A percentile compares a stretch with the other conserved stretches of the same genome.
Conservation (phyloP, 2,888 invertebrate genomes). For the Isoperla grammatica region DNA sequence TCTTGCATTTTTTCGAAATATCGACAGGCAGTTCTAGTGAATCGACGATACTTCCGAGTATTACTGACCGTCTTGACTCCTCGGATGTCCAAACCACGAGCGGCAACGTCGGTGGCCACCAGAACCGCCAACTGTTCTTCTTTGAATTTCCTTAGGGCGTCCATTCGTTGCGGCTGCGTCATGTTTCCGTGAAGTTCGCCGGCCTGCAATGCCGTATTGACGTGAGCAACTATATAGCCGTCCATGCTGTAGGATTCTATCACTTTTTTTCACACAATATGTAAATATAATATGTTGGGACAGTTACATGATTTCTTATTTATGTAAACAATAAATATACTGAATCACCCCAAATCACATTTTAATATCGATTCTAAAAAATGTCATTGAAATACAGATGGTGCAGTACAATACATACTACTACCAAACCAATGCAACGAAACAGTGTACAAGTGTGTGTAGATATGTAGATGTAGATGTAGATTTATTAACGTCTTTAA, state of each 20-base stretch:
- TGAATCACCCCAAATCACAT: too few species aligned
- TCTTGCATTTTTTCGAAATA: too few species aligned
- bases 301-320: too few species aligned
- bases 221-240: neutral
- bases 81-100: constrained; percentile 92
- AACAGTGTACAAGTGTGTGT: too few species aligned
- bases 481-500: too few species aligned
- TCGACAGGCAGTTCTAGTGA: too few species aligned
- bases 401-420: too few species aligned
- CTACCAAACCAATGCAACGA: too few species aligned
- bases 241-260: neutral
- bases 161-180: constrained; percentile 90
- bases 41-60: too few species aligned
- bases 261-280: neutral
- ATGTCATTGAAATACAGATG: too few species aligned
- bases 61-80: constrained; percentile 80
- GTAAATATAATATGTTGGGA: neutral
- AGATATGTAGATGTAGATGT: too few species aligned
- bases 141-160: constrained; percentile 82
- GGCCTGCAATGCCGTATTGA: constrained; percentile 41
- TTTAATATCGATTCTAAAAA: too few species aligned
- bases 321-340: constrained; percentile 1
- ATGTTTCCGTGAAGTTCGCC: constrained; percentile 94
- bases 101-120: constrained; percentile 92
- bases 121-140: constrained; percentile 78